phyloP scores from a whole-genome alignment of 2,888 invertebrate species.

The Nomada fucata region DNA sequence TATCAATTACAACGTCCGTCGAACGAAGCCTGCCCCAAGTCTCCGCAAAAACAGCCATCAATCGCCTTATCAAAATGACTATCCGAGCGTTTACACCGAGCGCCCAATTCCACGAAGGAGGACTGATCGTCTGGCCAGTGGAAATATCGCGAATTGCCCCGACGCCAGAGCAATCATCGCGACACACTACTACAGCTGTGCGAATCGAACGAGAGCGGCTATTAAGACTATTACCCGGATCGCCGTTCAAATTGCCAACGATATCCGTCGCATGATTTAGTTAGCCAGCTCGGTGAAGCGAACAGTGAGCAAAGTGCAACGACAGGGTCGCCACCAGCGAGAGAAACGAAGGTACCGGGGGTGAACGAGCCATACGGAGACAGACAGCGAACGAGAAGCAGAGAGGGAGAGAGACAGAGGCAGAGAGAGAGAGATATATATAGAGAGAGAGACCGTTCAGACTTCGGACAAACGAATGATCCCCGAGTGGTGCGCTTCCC shows the following conservation, averaged over 20 bases:
- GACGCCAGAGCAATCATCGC: conserved; percentile 49
- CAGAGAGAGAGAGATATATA: neutral
- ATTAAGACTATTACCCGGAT: conserved; percentile 60
- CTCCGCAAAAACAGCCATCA: neutral
- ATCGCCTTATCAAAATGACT: neutral
- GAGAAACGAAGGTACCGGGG: neutral
- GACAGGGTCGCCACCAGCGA: conserved; percentile 28
- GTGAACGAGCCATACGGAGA: neutral
- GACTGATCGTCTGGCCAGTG: neutral
- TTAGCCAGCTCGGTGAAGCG: conserved; percentile 54
- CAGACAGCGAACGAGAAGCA: neutral
- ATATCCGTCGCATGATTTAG: conserved; percentile 65
- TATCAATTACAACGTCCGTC: too few species aligned
- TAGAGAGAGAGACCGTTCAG: conserved; percentile 1
- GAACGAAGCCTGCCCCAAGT: neutral
- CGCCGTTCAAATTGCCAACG: conserved; percentile 60
- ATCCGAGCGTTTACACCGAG: neutral
- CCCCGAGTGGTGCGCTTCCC: conserved; percentile 55
- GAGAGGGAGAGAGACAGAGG: neutral
- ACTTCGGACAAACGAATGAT: conserved; percentile 36
- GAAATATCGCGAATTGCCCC: conserved; percentile 24
- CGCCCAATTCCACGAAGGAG: neutral
- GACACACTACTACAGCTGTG: neutral
- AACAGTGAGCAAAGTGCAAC: conserved; percentile 65
- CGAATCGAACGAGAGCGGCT: conserved; percentile 36